Evolutionary conservation across 2,113 vertebrate genomes (phyloP), one percentile per base, ranked within the genome.

Genomic region (Oryzias woworae): DNA sequence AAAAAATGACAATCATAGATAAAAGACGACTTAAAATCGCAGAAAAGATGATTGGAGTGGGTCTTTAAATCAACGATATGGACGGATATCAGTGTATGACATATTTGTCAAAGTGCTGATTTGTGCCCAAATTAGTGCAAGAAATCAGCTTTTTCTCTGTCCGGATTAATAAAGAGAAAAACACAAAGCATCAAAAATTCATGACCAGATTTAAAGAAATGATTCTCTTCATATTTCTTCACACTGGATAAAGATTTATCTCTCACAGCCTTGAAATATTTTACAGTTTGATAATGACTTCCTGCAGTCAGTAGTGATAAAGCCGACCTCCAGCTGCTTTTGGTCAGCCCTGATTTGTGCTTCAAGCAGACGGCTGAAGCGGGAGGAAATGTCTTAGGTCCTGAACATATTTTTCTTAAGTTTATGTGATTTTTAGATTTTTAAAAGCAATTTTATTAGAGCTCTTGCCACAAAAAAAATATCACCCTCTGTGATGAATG

Each of bases 291-390:
- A 23, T 53, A 23, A 60, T 69, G 56, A 56, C 77, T 59, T 48
- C 44, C 53, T 46, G 50, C 57, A 69, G 69, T 53, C 68, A 57
- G 53, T 58, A 53, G 48, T 31, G 3, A 26, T 52, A 63, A 46
- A 42, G 57, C 46, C 14, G 14, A 12, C 2, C 36, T 36, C 36
- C 36, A 36, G 36, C 36, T 36, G 36, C 36, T 36, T 36, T 13
- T 58, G 26, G 63, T 73, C 71, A 52, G 53, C 62, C 17, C 60
- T 71, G 73, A 78, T 78, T 66, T 75, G 65, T 73, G 57, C 64
- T 48, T 42, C 18, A 52, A 18, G 46, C 62, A 18, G 8, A 71
- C 54, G 53, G 58, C 73, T 15, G 44, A 58, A 52, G 53, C 64
- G 43, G 47, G 48, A 66, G 67, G 56, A 75, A 6, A 52, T 71